These are phyloP conservation scores for Drosophila longiperda DNA, from an alignment of 2,888 invertebrate species.

Conservation along the genomic window DNA sequence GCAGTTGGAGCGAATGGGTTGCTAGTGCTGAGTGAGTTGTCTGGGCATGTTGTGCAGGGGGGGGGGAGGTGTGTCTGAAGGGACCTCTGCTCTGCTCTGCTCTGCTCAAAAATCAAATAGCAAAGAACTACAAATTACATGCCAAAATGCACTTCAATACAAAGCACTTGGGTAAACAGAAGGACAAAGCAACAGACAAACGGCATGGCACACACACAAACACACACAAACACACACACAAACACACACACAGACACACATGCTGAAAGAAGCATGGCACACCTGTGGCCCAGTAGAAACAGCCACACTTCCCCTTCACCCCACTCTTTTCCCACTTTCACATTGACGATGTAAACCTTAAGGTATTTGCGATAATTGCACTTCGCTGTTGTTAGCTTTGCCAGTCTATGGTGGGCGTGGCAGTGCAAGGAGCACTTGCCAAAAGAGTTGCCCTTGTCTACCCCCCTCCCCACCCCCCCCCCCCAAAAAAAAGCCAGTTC, in stretches of 20 bases:
- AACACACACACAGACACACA: constrained; percentile 9
- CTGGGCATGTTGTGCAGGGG: constrained; percentile 17
- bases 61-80: constrained; percentile 35
- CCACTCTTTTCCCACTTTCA: neutral
- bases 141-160: constrained; percentile 82
- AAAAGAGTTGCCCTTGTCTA: constrained; percentile 58
- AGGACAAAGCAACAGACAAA: constrained; percentile 49
- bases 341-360: constrained; percentile 79
- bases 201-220: constrained; percentile 31
- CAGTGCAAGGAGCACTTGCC: constrained; percentile 45
- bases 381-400: constrained; percentile 73
- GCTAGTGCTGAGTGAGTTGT: constrained; percentile 27
- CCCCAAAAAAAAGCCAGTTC: neutral
- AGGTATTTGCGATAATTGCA: constrained; percentile 83
- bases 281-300: constrained; percentile 54
- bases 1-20: neutral
- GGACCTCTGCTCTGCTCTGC: constrained; percentile 44
- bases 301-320: neutral
- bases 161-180: constrained; percentile 80
- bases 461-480: constrained; percentile 10
- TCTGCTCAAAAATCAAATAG: constrained; percentile 75
- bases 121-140: constrained; percentile 82
- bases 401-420: constrained; percentile 34
- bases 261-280: constrained; percentile 48
- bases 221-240: constrained; percentile 10